These are phyloP conservation scores for Furcifer pardalis DNA, from an alignment of 2,797 vertebrate species.

Conservation along the genomic window DNA sequence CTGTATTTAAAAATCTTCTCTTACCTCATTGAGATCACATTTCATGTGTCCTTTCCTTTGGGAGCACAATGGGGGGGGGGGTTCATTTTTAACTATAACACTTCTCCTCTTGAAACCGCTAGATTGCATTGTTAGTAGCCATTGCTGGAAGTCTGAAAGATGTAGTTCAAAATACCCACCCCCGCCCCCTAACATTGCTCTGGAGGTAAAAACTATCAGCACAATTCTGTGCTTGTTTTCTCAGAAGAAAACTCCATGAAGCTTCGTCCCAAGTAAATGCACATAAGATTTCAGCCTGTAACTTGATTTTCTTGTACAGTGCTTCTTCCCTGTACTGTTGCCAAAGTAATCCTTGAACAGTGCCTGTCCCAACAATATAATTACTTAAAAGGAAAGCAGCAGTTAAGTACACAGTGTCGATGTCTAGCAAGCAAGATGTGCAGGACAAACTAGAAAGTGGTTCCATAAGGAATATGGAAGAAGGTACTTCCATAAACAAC, in stretches of 20 bases:
- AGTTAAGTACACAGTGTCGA: neutral
- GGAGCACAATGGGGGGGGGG: no score
- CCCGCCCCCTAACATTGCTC: neutral
- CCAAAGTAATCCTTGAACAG: neutral
- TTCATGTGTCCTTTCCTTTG: neutral
- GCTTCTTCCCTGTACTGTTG: neutral
- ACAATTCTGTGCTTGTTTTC: neutral
- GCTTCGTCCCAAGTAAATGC: no score
- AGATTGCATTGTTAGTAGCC: neutral
- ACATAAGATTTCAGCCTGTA: neutral
- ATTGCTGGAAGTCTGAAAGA: neutral
- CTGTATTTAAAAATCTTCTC: neutral
- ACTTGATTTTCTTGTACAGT: no score
- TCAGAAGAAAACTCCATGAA: neutral
- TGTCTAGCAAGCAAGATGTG: neutral
- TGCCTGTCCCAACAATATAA: neutral
- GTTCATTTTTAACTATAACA: neutral
- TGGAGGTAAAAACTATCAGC: neutral
- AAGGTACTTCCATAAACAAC: constrained; percentile 17
- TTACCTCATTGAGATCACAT: neutral
- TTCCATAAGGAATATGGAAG: no score
- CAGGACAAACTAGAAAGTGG: neutral
- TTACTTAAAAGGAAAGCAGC: neutral
- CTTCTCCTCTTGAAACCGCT: neutral
- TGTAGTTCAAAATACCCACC: neutral